A percentile compares a stretch with the other conserved stretches of the same genome.
Evolutionary conservation across 2,797 vertebrate genomes (phyloP).

Genomic region (Danio tinwini): DNA sequence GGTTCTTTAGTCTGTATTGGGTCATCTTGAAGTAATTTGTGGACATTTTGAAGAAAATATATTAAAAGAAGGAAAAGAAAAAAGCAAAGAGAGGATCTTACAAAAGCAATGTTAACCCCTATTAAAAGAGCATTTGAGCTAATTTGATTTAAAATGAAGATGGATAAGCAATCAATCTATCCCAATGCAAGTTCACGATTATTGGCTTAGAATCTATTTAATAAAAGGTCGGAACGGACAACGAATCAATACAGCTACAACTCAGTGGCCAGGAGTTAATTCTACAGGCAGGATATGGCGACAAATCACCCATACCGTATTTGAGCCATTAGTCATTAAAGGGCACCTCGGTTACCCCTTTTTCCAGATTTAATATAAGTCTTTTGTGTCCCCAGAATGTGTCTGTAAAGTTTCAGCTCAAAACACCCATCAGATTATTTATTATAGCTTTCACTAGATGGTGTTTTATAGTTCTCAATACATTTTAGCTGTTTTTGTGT

Average conservation of each 20-base stretch:
- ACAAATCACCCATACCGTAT: no score
- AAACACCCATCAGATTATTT: no score
- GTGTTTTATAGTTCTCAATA: no score
- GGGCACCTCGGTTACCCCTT: no score
- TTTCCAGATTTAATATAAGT: no score
- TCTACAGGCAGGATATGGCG: not conserved
- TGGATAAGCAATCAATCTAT: not conserved
- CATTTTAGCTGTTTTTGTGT: no score
- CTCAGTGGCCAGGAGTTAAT: not conserved
- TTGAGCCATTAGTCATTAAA: not conserved
- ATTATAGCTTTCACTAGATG: no score
- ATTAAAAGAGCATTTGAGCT: slow-evolving; percentile 23
- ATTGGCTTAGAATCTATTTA: not conserved
- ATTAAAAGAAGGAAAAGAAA: not conserved
- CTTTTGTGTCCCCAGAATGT: no score
- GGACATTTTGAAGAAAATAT: slow-evolving; percentile 47
- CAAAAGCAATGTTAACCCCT: slow-evolving; percentile 47
- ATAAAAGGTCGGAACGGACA: not conserved
- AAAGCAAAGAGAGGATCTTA: slow-evolving; percentile 39
- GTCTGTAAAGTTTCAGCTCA: no score
- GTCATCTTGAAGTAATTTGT: slow-evolving; percentile 68
- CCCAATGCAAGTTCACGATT: not conserved
- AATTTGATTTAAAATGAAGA: not conserved
- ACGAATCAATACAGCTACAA: not conserved
- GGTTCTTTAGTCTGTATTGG: slow-evolving; percentile 57